Evolutionary conservation across 1,140 invertebrate genomes (phyloP), one percentile per base, ranked within the genome.

Genomic region (Cydia amplana): DNA sequence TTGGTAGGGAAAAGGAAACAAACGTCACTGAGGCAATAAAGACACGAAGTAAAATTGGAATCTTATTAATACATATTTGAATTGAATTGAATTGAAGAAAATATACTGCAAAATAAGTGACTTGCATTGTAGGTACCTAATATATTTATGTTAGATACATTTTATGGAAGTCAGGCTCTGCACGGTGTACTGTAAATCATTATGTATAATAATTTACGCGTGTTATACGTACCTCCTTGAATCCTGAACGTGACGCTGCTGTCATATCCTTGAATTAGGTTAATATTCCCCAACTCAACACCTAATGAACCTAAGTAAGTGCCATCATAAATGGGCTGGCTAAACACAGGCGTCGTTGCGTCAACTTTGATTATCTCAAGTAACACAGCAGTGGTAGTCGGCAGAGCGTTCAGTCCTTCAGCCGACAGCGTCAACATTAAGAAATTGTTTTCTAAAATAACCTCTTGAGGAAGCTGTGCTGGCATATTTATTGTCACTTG

Each of bases 321-420:
- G 20, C 79, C 84, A 12, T 79, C 32, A 74, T 89, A 90, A 74
- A 87, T 85, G 72, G 82, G 78, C 75, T 84, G 72, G 73, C 73
- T 83, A 78, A 90, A 89, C n/a, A 86, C 75, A 25, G 88, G 88
- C 23, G 86, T 89, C 5, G 73, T 77, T 14, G 40, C 64, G 70
- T 90, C 88, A 20, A 83, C 65, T 79, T 87, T 90, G 79, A 87
- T 82, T 75, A 88, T 81, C 72, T 89, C 82, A 43, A 90, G 72
- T 23, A 86, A 6, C 25, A 90, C 60, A 72, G 77, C 79, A 28
- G 86, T 79, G 1, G 76, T 78, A n/a, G 84, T 75, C 67, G 81
- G 77, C 40, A 82, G 23, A 7, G 86, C 80, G 63, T 85, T 83
- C 10, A 77, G 25, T 51, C 78, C 85, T 43, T 74, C 78, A 64